phyloP scores from a whole-genome alignment of 2,113 vertebrate genomes.

The Pogonocichla stellata region DNA sequence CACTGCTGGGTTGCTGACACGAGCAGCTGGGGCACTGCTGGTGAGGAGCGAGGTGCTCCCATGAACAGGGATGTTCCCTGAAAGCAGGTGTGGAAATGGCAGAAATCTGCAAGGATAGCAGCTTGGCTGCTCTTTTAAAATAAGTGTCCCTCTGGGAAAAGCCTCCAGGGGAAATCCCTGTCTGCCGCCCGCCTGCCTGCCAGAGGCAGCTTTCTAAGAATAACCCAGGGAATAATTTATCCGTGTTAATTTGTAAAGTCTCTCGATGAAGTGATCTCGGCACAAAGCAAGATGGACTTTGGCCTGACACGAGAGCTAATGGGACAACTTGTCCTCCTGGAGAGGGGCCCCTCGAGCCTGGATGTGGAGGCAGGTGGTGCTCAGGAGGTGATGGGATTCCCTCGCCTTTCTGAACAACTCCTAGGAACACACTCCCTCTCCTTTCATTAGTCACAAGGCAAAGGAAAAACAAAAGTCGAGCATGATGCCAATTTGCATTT shows the following conservation, averaged over 20 bases:
- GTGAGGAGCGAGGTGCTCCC: neutral
- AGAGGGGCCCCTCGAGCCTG: neutral
- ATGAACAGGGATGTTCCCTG: neutral
- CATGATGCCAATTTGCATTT: neutral
- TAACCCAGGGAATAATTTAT: constrained; percentile 35
- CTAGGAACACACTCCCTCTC: neutral
- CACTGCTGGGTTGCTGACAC: neutral
- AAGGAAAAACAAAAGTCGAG: neutral
- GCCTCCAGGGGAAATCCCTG: constrained; percentile 31
- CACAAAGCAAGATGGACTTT: constrained; percentile 33
- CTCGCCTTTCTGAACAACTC: neutral
- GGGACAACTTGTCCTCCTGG: neutral
- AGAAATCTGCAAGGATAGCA: neutral
- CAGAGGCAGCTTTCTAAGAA: constrained; percentile 41
- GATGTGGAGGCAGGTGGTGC: neutral
- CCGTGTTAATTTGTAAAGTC: constrained; percentile 70
- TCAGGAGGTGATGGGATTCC: neutral
- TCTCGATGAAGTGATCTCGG: constrained; percentile 1
- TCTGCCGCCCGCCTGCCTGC: neutral
- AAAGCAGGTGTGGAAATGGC: neutral
- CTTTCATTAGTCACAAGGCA: neutral
- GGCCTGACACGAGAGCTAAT: constrained; percentile 42
- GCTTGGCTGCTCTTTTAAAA: neutral
- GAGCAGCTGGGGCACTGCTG: neutral
- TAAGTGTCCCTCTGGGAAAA: neutral